These are phyloP conservation scores for Saccostrea glomerata DNA, from an alignment of 1,140 invertebrate species.

Conservation along the genomic window DNA sequence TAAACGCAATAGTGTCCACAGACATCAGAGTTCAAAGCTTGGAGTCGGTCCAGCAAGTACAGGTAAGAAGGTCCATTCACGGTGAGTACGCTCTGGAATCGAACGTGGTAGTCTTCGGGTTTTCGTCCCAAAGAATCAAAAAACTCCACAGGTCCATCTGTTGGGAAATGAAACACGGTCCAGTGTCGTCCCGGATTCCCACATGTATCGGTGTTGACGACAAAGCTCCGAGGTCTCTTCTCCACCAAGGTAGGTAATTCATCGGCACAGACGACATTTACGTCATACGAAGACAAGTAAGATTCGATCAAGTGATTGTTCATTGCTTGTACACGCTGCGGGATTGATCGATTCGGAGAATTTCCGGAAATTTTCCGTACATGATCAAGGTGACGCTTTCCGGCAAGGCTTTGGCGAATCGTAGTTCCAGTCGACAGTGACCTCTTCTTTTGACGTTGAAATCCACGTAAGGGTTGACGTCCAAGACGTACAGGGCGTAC, in stretches of 20 bases:
- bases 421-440: slow-evolving; percentile 47
- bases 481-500: slow-evolving; percentile 45
- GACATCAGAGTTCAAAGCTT: neutral
- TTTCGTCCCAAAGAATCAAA: slow-evolving; percentile 26
- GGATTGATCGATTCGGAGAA: slow-evolving; percentile 48
- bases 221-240: neutral
- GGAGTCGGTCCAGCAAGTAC: neutral
- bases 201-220: slow-evolving; percentile 37
- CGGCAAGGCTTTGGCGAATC: slow-evolving; percentile 46
- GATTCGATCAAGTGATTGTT: slow-evolving; percentile 39
- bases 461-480: slow-evolving; percentile 41
- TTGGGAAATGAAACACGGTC: slow-evolving; percentile 37
- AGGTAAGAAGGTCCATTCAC: slow-evolving; percentile 20
- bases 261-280: too few relatives aligned
- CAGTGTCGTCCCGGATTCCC: slow-evolving; percentile 17
- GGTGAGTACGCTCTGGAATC: slow-evolving; percentile 41
- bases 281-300: neutral
- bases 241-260: slow-evolving; percentile 15
- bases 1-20: slow-evolving; percentile 39
- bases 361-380: slow-evolving; percentile 50
- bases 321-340: slow-evolving; percentile 46
- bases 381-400: slow-evolving; percentile 53
- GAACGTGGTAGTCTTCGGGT: slow-evolving; percentile 1
- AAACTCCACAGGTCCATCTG: slow-evolving; percentile 25
- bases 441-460: slow-evolving; percentile 51